Percentiles rank a stretch among this genome's conserved stretches.
These are phyloP conservation scores for Iselma pallidipennis DNA, from an alignment of 2,888 invertebrate genomes.

Conservation along the genomic window DNA sequence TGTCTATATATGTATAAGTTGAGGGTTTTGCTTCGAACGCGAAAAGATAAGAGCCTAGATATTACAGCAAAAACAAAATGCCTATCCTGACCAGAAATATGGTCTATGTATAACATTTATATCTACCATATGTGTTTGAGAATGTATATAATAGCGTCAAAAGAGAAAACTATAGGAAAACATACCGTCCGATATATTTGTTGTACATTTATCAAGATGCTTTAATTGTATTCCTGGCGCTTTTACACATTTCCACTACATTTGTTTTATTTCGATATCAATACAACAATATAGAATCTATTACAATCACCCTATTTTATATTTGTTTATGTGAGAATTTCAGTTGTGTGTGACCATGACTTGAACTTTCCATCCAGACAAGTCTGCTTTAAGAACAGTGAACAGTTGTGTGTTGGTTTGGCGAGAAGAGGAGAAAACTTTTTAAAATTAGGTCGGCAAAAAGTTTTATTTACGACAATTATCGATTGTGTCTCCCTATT, in stretches of 20 bases:
- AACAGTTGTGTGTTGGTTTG: no score
- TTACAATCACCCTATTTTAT: no score
- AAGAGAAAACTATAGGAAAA: conserved; percentile 21
- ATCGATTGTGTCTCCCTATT: conserved; percentile 19
- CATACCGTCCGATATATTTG: conserved; percentile 22
- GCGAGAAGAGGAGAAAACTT: conserved; percentile 5
- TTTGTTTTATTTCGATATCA: no score
- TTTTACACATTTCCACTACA: conserved; percentile 14
- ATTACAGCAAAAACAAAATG: conserved; percentile 33
- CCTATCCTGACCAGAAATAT: conserved; percentile 25
- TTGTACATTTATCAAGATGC: conserved; percentile 23
- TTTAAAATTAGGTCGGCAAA: conserved; percentile 26
- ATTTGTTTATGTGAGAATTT: background rate
- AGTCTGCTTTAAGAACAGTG: background rate
- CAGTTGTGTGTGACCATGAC: no score
- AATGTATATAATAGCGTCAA: conserved; percentile 9
- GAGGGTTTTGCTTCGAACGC: conserved; percentile 34
- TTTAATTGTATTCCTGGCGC: conserved; percentile 19
- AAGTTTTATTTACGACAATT: conserved; percentile 27
- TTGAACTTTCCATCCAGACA: background rate
- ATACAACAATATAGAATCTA: no score
- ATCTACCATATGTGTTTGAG: background rate
- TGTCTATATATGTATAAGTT: conserved; percentile 22
- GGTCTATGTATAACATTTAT: conserved; percentile 5
- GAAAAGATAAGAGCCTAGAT: conserved; percentile 36